phyloP scores from a whole-genome alignment of 2,888 invertebrate genomes.

The Drosophila mimica region DNA sequence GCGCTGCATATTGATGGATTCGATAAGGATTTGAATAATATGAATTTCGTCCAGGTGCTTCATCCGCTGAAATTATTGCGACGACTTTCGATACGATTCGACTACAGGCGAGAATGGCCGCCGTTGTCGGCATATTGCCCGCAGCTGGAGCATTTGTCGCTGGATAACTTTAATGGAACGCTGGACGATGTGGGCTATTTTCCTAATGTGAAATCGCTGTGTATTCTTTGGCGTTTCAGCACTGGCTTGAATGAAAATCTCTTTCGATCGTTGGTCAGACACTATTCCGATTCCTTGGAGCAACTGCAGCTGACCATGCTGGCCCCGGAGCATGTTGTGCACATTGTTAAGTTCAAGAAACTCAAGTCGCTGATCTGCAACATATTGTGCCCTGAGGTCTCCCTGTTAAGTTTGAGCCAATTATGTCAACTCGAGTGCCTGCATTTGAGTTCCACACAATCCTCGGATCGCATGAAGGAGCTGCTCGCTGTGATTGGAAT shows the following conservation, averaged over 20 bases:
- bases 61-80: conserved; percentile 30
- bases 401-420: conserved; percentile 26
- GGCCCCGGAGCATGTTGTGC: conserved; percentile 27
- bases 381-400: conserved; percentile 38
- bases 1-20: conserved; percentile 60
- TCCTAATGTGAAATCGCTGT: conserved; percentile 40
- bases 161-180: conserved; percentile 59
- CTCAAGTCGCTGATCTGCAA: conserved; percentile 51
- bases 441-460: conserved; percentile 29
- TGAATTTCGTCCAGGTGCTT: conserved; percentile 43
- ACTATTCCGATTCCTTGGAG: conserved; percentile 45
- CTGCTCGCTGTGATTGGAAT: conserved; percentile 34
- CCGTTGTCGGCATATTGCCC: conserved; percentile 39
- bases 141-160: conserved; percentile 48
- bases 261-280: conserved; percentile 31
- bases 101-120: conserved; percentile 22
- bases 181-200: conserved; percentile 54
- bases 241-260: conserved; percentile 35
- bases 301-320: conserved; percentile 49
- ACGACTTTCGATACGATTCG: conserved; percentile 50
- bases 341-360: conserved; percentile 34
- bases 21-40: conserved; percentile 44
- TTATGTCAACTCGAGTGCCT: conserved; percentile 52
- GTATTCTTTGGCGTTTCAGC: conserved; percentile 42
- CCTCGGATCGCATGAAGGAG: conserved; percentile 13